Conservation (phyloP, 2,888 invertebrate genomes). For the Chrysina gloriosa region DNA sequence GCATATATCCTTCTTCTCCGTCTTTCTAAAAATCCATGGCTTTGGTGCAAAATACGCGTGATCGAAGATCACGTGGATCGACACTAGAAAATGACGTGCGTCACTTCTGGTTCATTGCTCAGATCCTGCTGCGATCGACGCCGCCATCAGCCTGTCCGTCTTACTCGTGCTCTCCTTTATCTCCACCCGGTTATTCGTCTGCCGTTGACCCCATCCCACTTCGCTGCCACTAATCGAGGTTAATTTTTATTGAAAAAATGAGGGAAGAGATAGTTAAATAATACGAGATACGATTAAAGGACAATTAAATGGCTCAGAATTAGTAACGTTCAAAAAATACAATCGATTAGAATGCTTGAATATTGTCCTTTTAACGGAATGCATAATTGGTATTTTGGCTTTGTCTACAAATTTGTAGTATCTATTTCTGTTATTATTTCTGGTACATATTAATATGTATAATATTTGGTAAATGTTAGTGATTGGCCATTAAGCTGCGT, state of each 20-base stretch:
- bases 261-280: not conserved
- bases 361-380: too few relatives aligned
- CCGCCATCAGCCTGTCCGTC: constrained; percentile 39
- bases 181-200: constrained; percentile 12
- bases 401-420: too few relatives aligned
- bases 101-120: constrained; percentile 55
- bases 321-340: too few relatives aligned
- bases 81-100: constrained; percentile 54
- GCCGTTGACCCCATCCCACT: not conserved
- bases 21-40: constrained; percentile 45
- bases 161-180: constrained; percentile 37
- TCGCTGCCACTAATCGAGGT: not conserved
- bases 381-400: too few relatives aligned
- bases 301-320: too few relatives aligned
- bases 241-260: not conserved
- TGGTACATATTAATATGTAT: too few relatives aligned
- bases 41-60: constrained; percentile 42
- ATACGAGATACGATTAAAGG: too few relatives aligned
- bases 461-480: too few relatives aligned
- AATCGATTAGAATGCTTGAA: too few relatives aligned
- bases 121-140: constrained; percentile 46
- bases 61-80: constrained; percentile 52
- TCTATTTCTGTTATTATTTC: too few relatives aligned
- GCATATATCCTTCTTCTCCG: not conserved
- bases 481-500: too few relatives aligned